phyloP scores from a whole-genome alignment of 2,797 vertebrate species.

The Labeo calbasu region DNA sequence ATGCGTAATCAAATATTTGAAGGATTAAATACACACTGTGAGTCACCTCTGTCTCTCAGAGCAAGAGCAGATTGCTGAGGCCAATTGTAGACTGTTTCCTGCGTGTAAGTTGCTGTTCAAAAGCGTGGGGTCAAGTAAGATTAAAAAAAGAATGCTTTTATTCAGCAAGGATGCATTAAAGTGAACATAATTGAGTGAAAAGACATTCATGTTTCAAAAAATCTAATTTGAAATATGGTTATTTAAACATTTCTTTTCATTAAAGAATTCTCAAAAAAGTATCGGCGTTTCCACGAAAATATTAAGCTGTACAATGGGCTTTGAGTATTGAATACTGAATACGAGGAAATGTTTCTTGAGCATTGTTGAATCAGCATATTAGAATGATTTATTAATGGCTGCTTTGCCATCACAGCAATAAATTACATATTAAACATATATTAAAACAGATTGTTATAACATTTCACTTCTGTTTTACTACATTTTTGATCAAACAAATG shows the following conservation, averaged over 20 bases:
- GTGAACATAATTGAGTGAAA: not conserved
- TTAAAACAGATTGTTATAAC: not conserved
- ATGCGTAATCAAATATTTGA: slow-evolving; percentile 17
- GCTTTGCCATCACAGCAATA: not conserved
- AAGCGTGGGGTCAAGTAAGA: not conserved
- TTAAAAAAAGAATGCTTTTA: not conserved
- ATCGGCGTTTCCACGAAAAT: not conserved
- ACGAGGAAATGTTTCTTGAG: not conserved
- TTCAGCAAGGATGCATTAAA: not conserved
- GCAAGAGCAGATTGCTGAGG: not conserved
- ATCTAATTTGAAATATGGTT: not conserved
- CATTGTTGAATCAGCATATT: not conserved
- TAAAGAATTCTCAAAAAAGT: not conserved
- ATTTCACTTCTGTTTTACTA: not conserved
- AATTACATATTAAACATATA: not conserved
- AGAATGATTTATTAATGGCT: not conserved
- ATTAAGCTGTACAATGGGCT: not conserved
- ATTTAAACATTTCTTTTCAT: not conserved
- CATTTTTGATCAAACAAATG: no score
- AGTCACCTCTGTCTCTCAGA: slow-evolving; percentile 9
- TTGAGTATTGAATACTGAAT: not conserved
- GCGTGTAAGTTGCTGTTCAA: not conserved
- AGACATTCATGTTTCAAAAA: not conserved
- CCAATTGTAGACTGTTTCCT: not conserved
- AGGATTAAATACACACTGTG: slow-evolving; percentile 6